phyloP scores from a whole-genome alignment of 2,888 invertebrate genomes.

The Aphodius sticticus region DNA sequence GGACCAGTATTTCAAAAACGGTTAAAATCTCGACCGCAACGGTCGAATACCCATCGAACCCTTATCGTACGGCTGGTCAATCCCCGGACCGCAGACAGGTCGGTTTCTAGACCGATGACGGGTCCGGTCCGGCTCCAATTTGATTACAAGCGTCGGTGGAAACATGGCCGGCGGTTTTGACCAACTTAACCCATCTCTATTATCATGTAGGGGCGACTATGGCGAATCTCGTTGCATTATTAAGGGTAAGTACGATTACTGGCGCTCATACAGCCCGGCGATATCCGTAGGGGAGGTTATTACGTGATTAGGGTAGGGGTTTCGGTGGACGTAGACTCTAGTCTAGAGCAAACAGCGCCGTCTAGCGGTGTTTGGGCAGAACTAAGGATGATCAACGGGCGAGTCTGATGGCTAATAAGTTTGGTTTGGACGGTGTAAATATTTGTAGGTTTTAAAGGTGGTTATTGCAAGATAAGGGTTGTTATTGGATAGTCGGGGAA shows the following conservation, averaged over 20 bases:
- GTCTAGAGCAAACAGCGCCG: background rate
- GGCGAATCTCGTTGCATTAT: conserved; percentile 14
- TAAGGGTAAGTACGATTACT: conserved; percentile 28
- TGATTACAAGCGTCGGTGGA: background rate
- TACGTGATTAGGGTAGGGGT: conserved; percentile 17
- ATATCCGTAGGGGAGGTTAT: conserved; percentile 15
- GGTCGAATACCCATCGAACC: background rate
- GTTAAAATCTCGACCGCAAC: background rate
- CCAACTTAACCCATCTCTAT: background rate
- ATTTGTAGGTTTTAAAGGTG: too few species aligned
- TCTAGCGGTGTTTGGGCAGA: background rate
- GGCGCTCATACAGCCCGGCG: background rate
- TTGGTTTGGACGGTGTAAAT: too few species aligned
- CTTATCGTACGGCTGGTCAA: background rate
- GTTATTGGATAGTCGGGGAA: too few species aligned
- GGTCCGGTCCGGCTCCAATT: background rate
- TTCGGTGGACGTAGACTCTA: background rate
- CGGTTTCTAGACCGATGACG: background rate
- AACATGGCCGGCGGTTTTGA: background rate
- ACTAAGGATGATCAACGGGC: background rate
- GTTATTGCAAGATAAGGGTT: too few species aligned
- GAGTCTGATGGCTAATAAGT: background rate
- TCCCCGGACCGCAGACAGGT: background rate
- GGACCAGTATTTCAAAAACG: background rate
- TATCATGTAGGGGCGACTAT: background rate